A percentile compares a stretch with the other conserved stretches of the same genome.
Conservation (phyloP, 2,888 invertebrate species). For the Apotomis betuletana region DNA sequence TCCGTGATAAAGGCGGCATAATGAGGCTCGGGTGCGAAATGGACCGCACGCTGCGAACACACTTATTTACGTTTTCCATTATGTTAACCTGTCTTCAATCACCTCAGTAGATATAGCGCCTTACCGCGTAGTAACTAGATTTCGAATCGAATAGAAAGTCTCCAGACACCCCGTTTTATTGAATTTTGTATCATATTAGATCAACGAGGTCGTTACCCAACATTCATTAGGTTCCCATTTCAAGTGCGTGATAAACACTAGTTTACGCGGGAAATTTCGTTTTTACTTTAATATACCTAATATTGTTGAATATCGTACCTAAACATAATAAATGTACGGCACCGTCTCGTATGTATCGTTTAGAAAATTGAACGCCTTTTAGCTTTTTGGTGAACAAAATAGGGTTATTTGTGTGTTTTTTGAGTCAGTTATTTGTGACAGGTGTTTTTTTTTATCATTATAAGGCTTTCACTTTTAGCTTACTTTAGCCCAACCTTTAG, state of each 20-base stretch:
- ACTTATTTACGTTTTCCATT: constrained; percentile 44
- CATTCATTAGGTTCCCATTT: constrained; percentile 45
- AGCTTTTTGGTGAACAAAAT: too few species aligned
- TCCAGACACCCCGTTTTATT: constrained; percentile 40
- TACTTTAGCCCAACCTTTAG: too few species aligned
- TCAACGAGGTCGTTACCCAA: constrained; percentile 39
- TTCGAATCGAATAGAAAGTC: background rate
- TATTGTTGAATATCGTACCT: background rate
- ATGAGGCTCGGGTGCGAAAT: constrained; percentile 45
- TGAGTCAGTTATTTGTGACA: too few species aligned
- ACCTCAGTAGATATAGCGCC: constrained; percentile 11
- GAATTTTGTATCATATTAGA: constrained; percentile 45
- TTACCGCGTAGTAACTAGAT: constrained; percentile 4
- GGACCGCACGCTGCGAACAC: constrained; percentile 44
- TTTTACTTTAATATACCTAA: background rate
- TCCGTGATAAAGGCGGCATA: constrained; percentile 49
- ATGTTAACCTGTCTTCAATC: constrained; percentile 28
- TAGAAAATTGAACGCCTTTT: background rate
- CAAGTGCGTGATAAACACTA: constrained; percentile 27
- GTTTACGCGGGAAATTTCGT: constrained; percentile 17
- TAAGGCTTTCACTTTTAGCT: too few species aligned
- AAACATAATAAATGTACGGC: too few species aligned
- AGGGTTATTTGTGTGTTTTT: too few species aligned
- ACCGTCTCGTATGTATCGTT: too few species aligned
- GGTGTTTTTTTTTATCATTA: too few species aligned